Evolutionary conservation across 1,140 invertebrate genomes (phyloP).

Genomic region (Sycophila sp.): DNA sequence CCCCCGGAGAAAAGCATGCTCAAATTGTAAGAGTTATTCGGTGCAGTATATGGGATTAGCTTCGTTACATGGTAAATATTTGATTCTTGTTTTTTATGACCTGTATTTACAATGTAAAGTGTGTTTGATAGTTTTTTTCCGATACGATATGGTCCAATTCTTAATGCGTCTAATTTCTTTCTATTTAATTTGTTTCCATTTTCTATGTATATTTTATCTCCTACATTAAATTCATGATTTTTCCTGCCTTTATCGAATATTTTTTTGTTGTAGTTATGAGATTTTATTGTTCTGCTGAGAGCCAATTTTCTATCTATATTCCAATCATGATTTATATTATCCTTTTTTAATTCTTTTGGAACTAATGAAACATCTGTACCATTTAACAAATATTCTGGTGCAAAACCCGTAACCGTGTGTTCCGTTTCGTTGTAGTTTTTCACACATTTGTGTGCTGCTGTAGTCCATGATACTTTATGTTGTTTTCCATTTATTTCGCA

Average conservation of each 20-base stretch:
- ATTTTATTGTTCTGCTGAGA: slow-evolving; percentile 41
- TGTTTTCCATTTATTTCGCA: slow-evolving; percentile 36
- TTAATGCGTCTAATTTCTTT: slow-evolving; percentile 45
- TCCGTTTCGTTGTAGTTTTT: slow-evolving; percentile 30
- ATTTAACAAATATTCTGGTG: slow-evolving; percentile 27
- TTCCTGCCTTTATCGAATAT: slow-evolving; percentile 41
- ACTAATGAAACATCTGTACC: not conserved
- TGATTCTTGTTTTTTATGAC: too few relatives aligned
- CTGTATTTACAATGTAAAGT: too few relatives aligned
- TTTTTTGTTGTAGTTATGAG: slow-evolving; percentile 46
- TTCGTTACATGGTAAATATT: too few relatives aligned
- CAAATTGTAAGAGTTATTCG: too few relatives aligned
- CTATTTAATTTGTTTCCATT: slow-evolving; percentile 46
- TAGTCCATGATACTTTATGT: slow-evolving; percentile 25
- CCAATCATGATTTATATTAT: slow-evolving; percentile 28
- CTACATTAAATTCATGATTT: slow-evolving; percentile 39
- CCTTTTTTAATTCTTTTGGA: slow-evolving; percentile 24
- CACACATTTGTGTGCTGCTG: too few relatives aligned
- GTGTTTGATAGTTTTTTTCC: too few relatives aligned
- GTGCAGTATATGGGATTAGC: too few relatives aligned
- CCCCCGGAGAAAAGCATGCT: too few relatives aligned
- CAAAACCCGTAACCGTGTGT: slow-evolving; percentile 24
- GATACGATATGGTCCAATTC: slow-evolving; percentile 41
- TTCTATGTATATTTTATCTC: slow-evolving; percentile 44
- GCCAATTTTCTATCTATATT: slow-evolving; percentile 40